These are phyloP conservation scores for Riparia riparia DNA, from an alignment of 2,113 vertebrate species.

Conservation along the genomic window DNA sequence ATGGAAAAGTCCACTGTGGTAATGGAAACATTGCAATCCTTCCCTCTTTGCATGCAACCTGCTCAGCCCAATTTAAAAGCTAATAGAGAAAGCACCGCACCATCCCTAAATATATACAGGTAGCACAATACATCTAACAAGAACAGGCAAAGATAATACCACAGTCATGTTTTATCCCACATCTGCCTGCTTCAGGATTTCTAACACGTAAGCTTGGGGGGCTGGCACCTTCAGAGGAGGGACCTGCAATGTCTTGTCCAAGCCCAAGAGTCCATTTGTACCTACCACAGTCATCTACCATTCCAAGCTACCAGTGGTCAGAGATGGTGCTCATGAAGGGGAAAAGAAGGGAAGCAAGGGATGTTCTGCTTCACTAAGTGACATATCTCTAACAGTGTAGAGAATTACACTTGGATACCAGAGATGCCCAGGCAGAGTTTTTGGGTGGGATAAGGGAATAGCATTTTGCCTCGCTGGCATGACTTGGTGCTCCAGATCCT, in stretches of 20 bases:
- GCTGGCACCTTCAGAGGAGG: rapidly evolving
- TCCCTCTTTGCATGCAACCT: not conserved
- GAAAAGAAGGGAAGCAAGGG: not conserved
- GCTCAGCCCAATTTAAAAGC: not conserved
- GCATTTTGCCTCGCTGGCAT: not conserved
- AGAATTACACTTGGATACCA: not conserved
- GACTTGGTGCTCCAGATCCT: not conserved
- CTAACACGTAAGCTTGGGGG: not conserved
- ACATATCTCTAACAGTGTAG: rapidly evolving
- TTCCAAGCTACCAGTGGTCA: not conserved
- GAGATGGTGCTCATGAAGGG: not conserved
- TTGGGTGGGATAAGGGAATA: not conserved
- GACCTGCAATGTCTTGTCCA: not conserved
- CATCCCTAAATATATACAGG: not conserved
- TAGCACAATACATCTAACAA: not conserved
- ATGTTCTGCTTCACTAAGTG: not conserved
- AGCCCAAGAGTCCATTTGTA: not conserved
- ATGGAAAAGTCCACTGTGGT: not conserved
- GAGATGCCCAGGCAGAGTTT: not conserved
- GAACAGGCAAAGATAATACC: not conserved
- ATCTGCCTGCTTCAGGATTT: not conserved
- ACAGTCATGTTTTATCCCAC: not conserved
- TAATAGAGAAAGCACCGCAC: not conserved
- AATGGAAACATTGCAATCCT: not conserved
- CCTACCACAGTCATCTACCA: not conserved